phyloP scores from a whole-genome alignment of 2,113 vertebrate genomes.

The Zingel zingel region DNA sequence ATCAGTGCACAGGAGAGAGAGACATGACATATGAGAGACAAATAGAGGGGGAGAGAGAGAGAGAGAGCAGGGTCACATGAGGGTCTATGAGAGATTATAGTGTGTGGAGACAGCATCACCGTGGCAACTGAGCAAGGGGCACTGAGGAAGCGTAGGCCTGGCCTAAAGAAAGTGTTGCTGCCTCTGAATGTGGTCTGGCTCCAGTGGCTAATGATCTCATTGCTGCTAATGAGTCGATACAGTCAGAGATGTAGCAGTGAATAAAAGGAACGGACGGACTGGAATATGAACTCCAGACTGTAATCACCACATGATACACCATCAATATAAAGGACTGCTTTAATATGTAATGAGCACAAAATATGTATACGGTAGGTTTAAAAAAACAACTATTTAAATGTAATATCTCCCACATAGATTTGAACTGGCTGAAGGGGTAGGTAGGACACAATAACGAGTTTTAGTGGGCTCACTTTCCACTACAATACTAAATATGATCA shows the following conservation, averaged over 20 bases:
- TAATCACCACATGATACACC: constrained; percentile 15
- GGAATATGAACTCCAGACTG: constrained; percentile 27
- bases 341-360: neutral
- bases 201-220: constrained; percentile 71
- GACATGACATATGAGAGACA: constrained; percentile 37
- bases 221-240: constrained; percentile 70
- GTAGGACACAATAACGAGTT: neutral
- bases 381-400: neutral
- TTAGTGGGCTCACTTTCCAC: neutral
- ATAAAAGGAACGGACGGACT: constrained; percentile 38
- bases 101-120: constrained; percentile 69
- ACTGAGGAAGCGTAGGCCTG: constrained; percentile 60
- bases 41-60: constrained; percentile 10
- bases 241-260: constrained; percentile 56
- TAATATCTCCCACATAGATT: neutral
- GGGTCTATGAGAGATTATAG: constrained; percentile 72
- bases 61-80: constrained; percentile 63
- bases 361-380: neutral
- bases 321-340: neutral
- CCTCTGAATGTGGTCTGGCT: constrained; percentile 66
- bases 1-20: constrained; percentile 13
- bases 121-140: constrained; percentile 78
- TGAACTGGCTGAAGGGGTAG: neutral
- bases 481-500: neutral
- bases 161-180: constrained; percentile 71